These are phyloP conservation scores for Miniopterus natalensis DNA, from an alignment of 2,113 vertebrate species.

Conservation along the genomic window DNA sequence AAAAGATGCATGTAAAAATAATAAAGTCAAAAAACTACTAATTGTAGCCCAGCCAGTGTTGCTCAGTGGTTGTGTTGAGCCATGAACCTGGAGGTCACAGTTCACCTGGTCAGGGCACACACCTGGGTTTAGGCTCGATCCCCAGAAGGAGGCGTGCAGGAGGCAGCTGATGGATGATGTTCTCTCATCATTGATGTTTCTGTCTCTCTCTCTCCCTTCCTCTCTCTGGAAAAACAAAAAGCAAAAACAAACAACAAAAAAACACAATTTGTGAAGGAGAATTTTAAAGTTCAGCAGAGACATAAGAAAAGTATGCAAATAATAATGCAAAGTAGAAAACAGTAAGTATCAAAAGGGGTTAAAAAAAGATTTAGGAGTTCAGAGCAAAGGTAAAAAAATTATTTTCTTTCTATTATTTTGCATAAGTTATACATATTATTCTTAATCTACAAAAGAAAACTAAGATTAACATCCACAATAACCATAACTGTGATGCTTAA, in stretches of 20 bases:
- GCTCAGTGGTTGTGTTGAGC: no score
- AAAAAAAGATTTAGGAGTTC: neutral
- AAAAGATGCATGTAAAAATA: neutral
- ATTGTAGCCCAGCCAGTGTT: neutral
- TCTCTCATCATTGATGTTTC: no score
- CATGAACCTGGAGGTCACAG: no score
- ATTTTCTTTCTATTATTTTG: neutral
- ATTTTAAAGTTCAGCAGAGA: neutral
- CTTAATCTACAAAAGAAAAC: neutral
- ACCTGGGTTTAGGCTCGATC: no score
- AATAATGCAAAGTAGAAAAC: constrained; percentile 16
- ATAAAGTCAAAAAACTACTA: neutral
- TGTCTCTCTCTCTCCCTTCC: no score
- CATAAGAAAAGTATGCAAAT: neutral
- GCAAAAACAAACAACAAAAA: no score
- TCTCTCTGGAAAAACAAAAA: no score
- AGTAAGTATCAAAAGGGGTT: neutral
- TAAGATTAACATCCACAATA: neutral
- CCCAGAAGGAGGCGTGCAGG: no score
- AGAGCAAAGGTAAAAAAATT: neutral
- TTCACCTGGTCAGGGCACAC: no score
- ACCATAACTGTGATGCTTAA: neutral
- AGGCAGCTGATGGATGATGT: no score
- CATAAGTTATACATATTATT: neutral
- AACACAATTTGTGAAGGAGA: neutral